phyloP scores from a whole-genome alignment of 2,113 vertebrate genomes.

The Agelaius tricolor region DNA sequence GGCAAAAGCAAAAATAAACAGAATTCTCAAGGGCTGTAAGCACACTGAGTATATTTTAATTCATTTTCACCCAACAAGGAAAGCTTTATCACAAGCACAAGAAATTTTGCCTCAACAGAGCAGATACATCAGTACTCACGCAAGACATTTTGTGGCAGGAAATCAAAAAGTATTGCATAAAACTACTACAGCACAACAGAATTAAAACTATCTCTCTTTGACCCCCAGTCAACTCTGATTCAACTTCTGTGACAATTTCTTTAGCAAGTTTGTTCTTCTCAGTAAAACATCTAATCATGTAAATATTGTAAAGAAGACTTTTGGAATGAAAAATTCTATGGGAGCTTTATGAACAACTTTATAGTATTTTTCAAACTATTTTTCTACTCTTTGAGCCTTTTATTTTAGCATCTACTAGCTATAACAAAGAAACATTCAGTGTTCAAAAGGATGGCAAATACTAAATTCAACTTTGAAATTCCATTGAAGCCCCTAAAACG shows the following conservation, averaged over 20 bases:
- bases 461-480: background rate
- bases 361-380: background rate
- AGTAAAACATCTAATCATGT: background rate
- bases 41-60: background rate
- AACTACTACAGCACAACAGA: background rate
- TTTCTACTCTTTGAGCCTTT: background rate
- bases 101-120: background rate
- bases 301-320: background rate
- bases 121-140: background rate
- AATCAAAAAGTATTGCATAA: background rate
- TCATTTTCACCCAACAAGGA: background rate
- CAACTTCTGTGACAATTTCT: background rate
- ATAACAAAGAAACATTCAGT: background rate
- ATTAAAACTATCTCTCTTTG: background rate
- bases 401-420: background rate
- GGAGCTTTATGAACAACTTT: background rate
- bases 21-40: background rate
- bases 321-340: background rate
- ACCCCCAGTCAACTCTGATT: background rate
- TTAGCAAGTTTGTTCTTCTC: background rate
- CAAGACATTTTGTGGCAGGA: background rate
- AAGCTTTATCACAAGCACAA: background rate
- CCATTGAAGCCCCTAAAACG: background rate
- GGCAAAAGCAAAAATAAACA: conserved; percentile 8
- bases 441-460: background rate